Evolutionary conservation across 2,113 vertebrate species (phyloP).

Genomic region (Danio rerio): GRCz12tu NC_133181.1:50030001-50030500

Average conservation of each 20-base stretch:
- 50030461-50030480: too few species aligned
- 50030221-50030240: not conserved
- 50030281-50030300: rapidly evolving
- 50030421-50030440: too few species aligned
- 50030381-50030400: too few species aligned
- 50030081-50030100: not conserved
- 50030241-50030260: not conserved
- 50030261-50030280: rapidly evolving
- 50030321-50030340: not conserved
- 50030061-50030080: too few species aligned
- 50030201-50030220: not conserved
- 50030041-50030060: too few species aligned
- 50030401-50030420: too few species aligned
- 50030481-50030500: too few species aligned
- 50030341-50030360: too few species aligned
- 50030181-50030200: not conserved
- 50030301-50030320: not conserved
- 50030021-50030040: too few species aligned
- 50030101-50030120: not conserved
- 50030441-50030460: too few species aligned
- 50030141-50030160: not conserved
- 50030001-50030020: too few species aligned
- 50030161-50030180: not conserved
- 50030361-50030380: too few species aligned
- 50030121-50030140: not conserved